Evolutionary conservation across 2,113 vertebrate genomes (phyloP), one percentile per base, ranked within the genome.

Genomic region (Neolamprologus sp.): DNA sequence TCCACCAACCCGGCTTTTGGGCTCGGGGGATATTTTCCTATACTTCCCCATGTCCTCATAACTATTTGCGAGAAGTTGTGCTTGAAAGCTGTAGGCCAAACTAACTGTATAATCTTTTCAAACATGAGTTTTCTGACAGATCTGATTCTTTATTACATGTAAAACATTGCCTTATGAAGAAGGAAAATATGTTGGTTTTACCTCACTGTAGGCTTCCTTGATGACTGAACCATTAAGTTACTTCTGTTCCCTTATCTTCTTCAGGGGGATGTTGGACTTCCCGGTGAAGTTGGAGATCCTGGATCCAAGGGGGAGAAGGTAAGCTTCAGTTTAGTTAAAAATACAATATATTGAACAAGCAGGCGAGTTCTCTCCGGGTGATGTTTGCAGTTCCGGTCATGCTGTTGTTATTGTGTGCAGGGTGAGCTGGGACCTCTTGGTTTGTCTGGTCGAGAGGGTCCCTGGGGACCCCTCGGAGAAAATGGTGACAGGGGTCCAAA

Each of bases 261-360:
- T 7, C 60, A 97, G 96, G 96, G 96, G 23, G 95, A 96, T n/a
- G 57, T 92, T 8, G 96, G 96, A 8, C 87, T 21, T 81, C 86
- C 93, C 55, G 97, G 98, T 65, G 94, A 96, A 7, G 23, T n/a
- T 0, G 98, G 98, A 0, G 95, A 96, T 78, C 82, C 93, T 7
- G 98, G 97, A 33, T 42, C 75, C 1, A 89, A 7, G 89, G 97
- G 97, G 53, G 91, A 89, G 17, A 98, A 97, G 97, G 98, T 98
- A 55, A 85, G 16, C 2, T 23, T 78, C 19, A 19, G 4, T 17
- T 49, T 78, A 16, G 14, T 23, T 9, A 45, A 73, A 73, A 73
- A 26, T 73, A 28, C 6, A 45, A 16, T 28, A 28, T 28, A 28
- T 10, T 47, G 73, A 78, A 51, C 42, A n/a, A 31, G 45, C 73